Base-by-base conservation (phyloP, 2,113 vertebrate genomes). In the Alethe diademata region DNA sequence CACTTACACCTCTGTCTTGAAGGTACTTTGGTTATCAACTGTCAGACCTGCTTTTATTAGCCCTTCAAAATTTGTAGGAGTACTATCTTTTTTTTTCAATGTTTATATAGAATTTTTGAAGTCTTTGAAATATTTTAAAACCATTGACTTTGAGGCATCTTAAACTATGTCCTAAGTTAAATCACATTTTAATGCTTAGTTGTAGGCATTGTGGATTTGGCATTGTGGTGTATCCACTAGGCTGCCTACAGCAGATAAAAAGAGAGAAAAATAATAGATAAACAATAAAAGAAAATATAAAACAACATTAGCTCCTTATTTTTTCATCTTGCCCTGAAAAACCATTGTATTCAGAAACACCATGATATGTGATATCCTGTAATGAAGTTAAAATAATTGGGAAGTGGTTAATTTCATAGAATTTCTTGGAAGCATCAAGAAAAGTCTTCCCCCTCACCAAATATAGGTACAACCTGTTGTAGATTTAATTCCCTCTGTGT, bases 291-390 rank as follows among this genome's bases (percentile, higher is more conserved):
- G 28, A 51, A 14, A 51, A 29, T 28, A 54, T 83, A 38, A 88
- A 93, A 81, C 17, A 53, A 4, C 78, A 79, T 66, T 51, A 71
- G 16, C 29, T 71, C 38, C 8, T 4, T 88, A 51, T 86, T 92
- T 53, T 94, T 95, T 83, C 31, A 48, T 67, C 36, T 86, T 85
- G 19, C 61, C 56, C 53, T 88, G 86, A 87, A 92, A 93, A 45
- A 91, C 35, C 23, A 60, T 54, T 60, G 19, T 78, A 28, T 58
- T 79, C 78, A 90, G 72, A 86, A 95, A 58, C 23, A 11, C 40
- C 0, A 0, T 76, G 47, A 24, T 83, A 47, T 40, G 26, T 58
- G 26, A 8, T 64, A 80, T 71, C 81, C 61, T 83, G 62, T 85
- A 75, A 75, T 73, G 51, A 85, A 78, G 19, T 62, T 88, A 47